Base-by-base conservation (phyloP, 1,140 invertebrate species). In the Drosophila nigromelanica region DNA sequence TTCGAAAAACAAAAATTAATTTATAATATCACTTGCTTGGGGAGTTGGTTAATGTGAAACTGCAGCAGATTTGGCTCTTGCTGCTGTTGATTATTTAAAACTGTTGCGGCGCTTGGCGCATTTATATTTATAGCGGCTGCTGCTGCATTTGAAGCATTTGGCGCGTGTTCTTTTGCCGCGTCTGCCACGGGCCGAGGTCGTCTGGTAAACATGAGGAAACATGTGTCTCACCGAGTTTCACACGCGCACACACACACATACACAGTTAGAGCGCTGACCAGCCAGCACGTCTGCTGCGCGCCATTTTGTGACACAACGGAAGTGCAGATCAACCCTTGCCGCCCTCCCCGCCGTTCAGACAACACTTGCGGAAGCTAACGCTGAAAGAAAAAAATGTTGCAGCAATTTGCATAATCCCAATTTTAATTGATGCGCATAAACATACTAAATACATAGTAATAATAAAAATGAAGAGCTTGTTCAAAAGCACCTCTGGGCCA, bases 151-250 rank as follows among this genome's bases (percentile, higher is more conserved):
- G 43, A 30, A 59, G 73, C 71, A 52, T 40, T 39, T 59, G 45
- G 69, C 62, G 69, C 82, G 82, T 87, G 82, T 86, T 78, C 47
- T 70, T 69, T 62, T 45, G 24, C 39, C 48, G 56, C 54, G 39
- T 59, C 48, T 72, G 62, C 15, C 33, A 14, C 42, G 48, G 7
- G 18, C 47, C 72, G 70, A 74, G 64, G 73, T 64, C 63, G 62
- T 64, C 63, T 87, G 68, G 47, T 61, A 61, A 73, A 86, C 82
- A 86, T 63, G 71, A 63, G 58, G 52, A 52, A 86, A 87, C 82
- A 86, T 87, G 68, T 82, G 82, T 79, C 70, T 66, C 33, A 24
- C 18, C 45, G 50, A 24, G 18, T 61, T 39, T 24, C 48, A 18
- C 59, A 37, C 66, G 27, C 37, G 61, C 56, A 50, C 47, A 40